These are phyloP conservation scores for Axinella damicornis DNA, from an alignment of 37 sponge, comb jelly and placozoan genomes.

Conservation along the genomic window DNA sequence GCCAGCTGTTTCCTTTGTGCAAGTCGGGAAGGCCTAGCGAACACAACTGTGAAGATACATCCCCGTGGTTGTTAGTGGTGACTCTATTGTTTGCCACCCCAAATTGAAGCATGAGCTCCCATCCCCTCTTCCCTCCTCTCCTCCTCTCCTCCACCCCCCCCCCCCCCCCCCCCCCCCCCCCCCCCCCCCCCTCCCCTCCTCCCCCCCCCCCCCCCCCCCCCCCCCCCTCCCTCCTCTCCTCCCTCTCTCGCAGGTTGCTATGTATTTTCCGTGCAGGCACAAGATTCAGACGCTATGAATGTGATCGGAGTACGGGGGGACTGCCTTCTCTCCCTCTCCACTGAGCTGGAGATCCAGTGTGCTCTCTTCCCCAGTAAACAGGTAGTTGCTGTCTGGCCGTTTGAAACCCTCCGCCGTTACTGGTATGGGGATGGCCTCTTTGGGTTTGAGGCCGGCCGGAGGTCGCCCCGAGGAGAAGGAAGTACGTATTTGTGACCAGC, in stretches of 20 bases:
- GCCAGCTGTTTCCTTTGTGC: no score
- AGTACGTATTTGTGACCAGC: conserved; percentile 54
- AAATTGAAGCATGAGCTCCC: no score
- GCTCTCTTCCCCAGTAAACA: conserved; percentile 11
- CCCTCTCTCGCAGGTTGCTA: not conserved
- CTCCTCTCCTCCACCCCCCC: no score
- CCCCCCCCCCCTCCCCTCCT: not conserved
- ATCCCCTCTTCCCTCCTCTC: not conserved
- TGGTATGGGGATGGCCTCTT: conserved; percentile 52
- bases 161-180: no score
- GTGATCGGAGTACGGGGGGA: conserved; percentile 43
- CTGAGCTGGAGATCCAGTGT: conserved; percentile 40
- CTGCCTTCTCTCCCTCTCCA: conserved; percentile 52
- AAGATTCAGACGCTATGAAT: not conserved
- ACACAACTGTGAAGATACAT: no score
- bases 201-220: not conserved
- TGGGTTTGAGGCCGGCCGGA: conserved; percentile 60
- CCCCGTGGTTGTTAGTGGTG: no score
- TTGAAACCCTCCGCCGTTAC: conserved; percentile 52
- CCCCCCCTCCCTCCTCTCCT: not conserved
- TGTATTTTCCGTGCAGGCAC: conserved; percentile 17
- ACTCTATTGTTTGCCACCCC: no score
- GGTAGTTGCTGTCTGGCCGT: conserved; percentile 76
- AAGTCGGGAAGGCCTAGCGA: no score
- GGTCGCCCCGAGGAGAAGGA: conserved; percentile 82